phyloP scores from a whole-genome alignment of 2,113 vertebrate genomes.

The Phrynosoma platyrhinos region DNA sequence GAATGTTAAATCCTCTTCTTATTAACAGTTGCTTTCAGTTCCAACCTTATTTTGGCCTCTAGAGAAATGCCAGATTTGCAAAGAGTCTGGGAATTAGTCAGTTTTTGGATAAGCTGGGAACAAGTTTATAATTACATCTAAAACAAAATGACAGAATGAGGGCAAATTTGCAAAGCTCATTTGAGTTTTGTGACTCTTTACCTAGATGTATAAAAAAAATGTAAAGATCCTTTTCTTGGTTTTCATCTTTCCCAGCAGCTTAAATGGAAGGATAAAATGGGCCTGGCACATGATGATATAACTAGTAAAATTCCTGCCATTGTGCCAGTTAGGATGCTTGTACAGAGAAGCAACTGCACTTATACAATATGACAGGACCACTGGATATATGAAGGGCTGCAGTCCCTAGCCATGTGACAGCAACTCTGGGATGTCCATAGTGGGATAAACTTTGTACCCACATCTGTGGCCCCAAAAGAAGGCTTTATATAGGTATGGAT shows the following conservation, averaged over 20 bases:
- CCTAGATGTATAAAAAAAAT: neutral
- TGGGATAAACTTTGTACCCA: neutral
- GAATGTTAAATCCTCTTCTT: conserved; percentile 7
- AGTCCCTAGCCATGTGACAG: neutral
- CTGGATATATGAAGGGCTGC: neutral
- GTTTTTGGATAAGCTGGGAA: conserved; percentile 22
- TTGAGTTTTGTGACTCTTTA: conserved; percentile 37
- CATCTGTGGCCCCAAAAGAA: neutral
- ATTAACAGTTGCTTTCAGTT: conserved; percentile 7
- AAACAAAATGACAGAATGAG: conserved; percentile 35
- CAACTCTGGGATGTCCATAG: neutral
- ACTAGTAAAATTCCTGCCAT: neutral
- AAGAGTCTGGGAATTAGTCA: conserved; percentile 24
- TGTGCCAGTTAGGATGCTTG: neutral
- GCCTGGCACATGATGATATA: neutral
- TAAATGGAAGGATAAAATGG: conserved; percentile 11
- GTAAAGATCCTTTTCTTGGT: neutral
- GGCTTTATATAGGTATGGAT: no score
- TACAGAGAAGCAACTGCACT: neutral
- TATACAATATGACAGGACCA: neutral
- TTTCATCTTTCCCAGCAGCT: neutral
- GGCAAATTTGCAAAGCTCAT: conserved; percentile 8
- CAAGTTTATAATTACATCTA: conserved; percentile 16
- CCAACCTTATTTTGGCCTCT: conserved; percentile 6
- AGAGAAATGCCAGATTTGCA: conserved; percentile 35